Percentiles rank a stretch among this genome's conserved stretches.
Conservation (phyloP, 2,888 invertebrate genomes). For the Argyresthia albistria region DNA sequence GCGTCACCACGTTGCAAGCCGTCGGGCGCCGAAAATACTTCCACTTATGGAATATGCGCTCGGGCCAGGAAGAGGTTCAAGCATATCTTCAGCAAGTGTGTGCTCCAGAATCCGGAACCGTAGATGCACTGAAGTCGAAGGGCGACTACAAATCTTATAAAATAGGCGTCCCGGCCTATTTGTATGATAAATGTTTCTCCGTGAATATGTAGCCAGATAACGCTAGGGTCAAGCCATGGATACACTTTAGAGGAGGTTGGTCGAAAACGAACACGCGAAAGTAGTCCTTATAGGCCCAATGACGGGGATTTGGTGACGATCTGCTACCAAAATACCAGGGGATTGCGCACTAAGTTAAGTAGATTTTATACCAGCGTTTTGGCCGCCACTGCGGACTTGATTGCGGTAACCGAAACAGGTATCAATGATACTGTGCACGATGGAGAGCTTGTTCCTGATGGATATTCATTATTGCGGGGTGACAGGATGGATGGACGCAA, state of each 20-base stretch:
- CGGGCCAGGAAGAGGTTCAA: background rate
- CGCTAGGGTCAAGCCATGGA: conserved; percentile 12
- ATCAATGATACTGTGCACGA: too few relatives aligned
- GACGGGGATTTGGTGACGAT: background rate
- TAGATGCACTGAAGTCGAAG: conserved; percentile 12
- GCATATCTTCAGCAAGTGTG: conserved; percentile 9
- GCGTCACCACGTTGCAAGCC: background rate
- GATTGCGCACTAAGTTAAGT: background rate
- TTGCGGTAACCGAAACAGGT: too few relatives aligned
- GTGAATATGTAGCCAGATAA: conserved; percentile 13
- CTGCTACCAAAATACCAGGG: too few relatives aligned
- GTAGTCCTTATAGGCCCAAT: background rate
- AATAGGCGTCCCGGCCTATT: conserved; percentile 9
- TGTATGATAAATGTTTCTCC: conserved; percentile 9
- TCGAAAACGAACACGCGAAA: background rate
- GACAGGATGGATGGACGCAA: too few relatives aligned
- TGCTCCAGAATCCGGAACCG: conserved; percentile 9
- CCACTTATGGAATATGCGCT: background rate
- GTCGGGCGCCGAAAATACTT: background rate
- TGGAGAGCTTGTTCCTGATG: too few relatives aligned
- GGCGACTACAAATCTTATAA: conserved; percentile 16
- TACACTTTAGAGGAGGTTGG: background rate
- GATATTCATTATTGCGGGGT: too few relatives aligned
- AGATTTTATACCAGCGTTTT: background rate
- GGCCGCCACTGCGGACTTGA: too few relatives aligned